Percentiles rank a stretch among this genome's conserved stretches.
Evolutionary conservation across 2,113 vertebrate species (phyloP).

Genomic region (Phoxinus phoxinus): DNA sequence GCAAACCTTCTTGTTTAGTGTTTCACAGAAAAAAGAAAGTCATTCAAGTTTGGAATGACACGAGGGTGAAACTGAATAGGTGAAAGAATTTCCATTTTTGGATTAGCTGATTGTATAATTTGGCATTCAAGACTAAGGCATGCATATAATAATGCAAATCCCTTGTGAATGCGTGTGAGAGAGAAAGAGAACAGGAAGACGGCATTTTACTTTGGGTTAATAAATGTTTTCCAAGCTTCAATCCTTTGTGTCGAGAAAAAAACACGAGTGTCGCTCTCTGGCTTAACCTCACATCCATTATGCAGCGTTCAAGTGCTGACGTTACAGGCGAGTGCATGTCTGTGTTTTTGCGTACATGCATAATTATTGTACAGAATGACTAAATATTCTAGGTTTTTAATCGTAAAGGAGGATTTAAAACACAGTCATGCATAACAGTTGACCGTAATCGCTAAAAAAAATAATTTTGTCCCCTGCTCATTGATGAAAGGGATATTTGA

Average conservation of each 20-base stretch:
- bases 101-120: background rate
- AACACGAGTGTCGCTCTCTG: conserved; percentile 27
- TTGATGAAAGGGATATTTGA: conserved; percentile 1
- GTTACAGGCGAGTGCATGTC: background rate
- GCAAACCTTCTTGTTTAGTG: background rate
- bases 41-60: background rate
- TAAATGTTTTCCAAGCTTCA: conserved; percentile 17
- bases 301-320: background rate
- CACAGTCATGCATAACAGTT: background rate
- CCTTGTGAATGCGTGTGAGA: conserved; percentile 50
- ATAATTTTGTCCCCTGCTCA: background rate
- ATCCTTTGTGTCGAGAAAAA: conserved; percentile 7
- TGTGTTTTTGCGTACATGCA: conserved; percentile 7
- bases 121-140: background rate
- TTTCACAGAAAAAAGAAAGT: background rate
- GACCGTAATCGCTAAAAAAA: background rate
- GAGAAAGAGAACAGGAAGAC: background rate
- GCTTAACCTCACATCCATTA: conserved; percentile 39
- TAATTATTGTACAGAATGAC: background rate
- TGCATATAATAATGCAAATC: conserved; percentile 29
- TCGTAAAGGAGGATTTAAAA: background rate
- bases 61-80: background rate
- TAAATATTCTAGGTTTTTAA: background rate
- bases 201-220: conserved; percentile 49
- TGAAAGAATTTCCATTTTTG: background rate